Evolutionary conservation across 2,797 vertebrate species (phyloP).

Genomic region (Chromis chromis): DNA sequence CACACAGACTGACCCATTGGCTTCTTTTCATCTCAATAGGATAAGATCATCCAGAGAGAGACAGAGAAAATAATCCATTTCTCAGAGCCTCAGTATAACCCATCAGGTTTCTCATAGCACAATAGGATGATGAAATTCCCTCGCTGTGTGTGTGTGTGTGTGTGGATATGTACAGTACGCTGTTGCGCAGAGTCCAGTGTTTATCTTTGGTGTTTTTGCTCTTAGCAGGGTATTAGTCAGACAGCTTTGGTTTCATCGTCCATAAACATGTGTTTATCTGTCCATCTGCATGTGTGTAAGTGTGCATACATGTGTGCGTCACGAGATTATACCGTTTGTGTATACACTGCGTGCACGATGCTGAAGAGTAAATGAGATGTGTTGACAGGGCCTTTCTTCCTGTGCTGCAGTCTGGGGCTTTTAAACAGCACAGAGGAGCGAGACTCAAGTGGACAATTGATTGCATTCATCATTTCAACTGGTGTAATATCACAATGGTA

Average conservation of each 20-base stretch:
- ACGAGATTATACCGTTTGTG: conserved; percentile 34
- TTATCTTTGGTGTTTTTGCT: conserved; percentile 67
- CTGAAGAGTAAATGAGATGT: conserved; percentile 44
- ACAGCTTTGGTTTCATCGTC: conserved; percentile 66
- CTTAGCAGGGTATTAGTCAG: conserved; percentile 61
- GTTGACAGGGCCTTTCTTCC: conserved; percentile 54
- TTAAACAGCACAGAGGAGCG: conserved; percentile 28
- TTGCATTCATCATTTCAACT: conserved; percentile 34
- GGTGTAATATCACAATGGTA: background rate
- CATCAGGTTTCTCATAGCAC: conserved; percentile 66
- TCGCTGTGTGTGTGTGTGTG: conserved; percentile 17
- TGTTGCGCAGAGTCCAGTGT: conserved; percentile 48
- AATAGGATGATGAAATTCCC: conserved; percentile 73
- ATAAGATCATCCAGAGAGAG: conserved; percentile 74
- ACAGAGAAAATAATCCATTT: conserved; percentile 72
- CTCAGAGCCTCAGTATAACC: conserved; percentile 66
- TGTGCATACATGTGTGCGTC: conserved; percentile 23
- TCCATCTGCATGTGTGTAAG: conserved; percentile 31
- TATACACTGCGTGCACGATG: conserved; percentile 26
- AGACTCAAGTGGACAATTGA: conserved; percentile 26
- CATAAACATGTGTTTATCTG: conserved; percentile 39
- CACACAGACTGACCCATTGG: conserved; percentile 57
- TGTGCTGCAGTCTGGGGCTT: conserved; percentile 23
- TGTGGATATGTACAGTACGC: conserved; percentile 24
- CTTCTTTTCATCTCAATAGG: conserved; percentile 66